These are phyloP conservation scores for Melanotaenia trifasciata DNA, from an alignment of 2,797 vertebrate genomes.

Conservation along the genomic window DNA sequence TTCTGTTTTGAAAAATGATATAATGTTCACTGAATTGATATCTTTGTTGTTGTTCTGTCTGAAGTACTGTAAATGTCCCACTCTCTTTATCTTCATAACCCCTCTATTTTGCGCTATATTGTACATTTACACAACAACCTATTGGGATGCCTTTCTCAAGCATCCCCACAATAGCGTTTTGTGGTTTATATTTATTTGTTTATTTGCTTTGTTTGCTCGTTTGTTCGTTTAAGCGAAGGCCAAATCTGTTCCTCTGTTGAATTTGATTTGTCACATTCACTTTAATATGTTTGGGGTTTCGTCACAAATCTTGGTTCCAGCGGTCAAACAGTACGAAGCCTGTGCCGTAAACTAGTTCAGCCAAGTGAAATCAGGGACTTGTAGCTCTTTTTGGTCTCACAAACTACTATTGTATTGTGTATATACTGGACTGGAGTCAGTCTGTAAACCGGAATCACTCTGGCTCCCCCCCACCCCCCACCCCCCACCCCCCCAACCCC, in stretches of 20 bases:
- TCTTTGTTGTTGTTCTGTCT: slow-evolving; percentile 77
- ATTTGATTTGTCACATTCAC: slow-evolving; percentile 48
- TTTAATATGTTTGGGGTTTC: slow-evolving; percentile 55
- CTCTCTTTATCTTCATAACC: slow-evolving; percentile 46
- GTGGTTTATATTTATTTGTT: slow-evolving; percentile 68
- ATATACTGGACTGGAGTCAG: slow-evolving; percentile 78
- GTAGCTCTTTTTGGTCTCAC: slow-evolving; percentile 80
- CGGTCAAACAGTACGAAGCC: slow-evolving; percentile 67
- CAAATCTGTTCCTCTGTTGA: slow-evolving; percentile 44
- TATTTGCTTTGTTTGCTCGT: slow-evolving; percentile 58
- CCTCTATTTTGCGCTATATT: slow-evolving; percentile 55
- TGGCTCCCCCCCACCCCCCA: slow-evolving; percentile 63
- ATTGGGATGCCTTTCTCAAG: slow-evolving; percentile 61
- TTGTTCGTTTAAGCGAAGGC: slow-evolving; percentile 51
- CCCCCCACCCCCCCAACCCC: slow-evolving; percentile 11
- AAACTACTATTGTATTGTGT: slow-evolving; percentile 78
- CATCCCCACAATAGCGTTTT: slow-evolving; percentile 63
- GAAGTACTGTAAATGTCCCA: slow-evolving; percentile 75
- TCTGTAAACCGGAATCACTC: slow-evolving; percentile 64
- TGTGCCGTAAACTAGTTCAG: slow-evolving; percentile 77
- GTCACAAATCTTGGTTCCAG: slow-evolving; percentile 55
- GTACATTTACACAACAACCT: slow-evolving; percentile 72
- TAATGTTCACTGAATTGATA: slow-evolving; percentile 72
- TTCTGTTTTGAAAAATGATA: slow-evolving; percentile 71
- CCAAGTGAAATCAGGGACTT: slow-evolving; percentile 86